Evolutionary conservation across 2,113 vertebrate species (phyloP).

Genomic region (Drymodes brunneopygia): DNA sequence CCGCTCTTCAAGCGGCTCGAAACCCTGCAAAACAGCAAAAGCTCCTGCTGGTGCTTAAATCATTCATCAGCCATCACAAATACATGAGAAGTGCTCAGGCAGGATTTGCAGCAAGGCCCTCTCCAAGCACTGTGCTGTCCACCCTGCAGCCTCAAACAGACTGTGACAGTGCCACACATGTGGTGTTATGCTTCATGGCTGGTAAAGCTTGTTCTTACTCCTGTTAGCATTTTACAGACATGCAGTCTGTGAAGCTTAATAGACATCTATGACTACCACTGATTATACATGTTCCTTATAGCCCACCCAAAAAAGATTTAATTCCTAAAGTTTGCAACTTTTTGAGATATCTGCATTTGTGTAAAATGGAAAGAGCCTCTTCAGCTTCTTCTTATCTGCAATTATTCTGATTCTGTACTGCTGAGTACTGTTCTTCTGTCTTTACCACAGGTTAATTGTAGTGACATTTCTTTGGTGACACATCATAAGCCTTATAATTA

Average conservation of each 20-base stretch:
- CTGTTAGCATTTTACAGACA: neutral
- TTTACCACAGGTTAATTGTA: neutral
- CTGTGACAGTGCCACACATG: neutral
- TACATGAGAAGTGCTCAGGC: neutral
- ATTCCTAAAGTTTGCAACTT: neutral
- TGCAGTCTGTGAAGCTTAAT: neutral
- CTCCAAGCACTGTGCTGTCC: neutral
- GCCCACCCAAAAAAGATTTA: neutral
- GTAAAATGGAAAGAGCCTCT: neutral
- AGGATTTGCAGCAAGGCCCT: neutral
- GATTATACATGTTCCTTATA: neutral
- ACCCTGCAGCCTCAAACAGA: neutral
- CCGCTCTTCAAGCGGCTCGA: neutral
- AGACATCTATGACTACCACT: neutral
- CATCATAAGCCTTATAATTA: neutral
- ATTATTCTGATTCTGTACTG: neutral
- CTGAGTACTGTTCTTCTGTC: neutral
- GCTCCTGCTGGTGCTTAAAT: neutral
- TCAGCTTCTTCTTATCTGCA: neutral
- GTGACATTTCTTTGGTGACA: neutral
- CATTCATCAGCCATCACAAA: neutral
- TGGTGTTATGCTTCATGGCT: neutral
- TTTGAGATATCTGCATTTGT: neutral
- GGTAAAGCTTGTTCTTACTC: neutral
- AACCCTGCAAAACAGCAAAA: neutral